Percentiles rank a stretch among this genome's conserved stretches.
Conservation (phyloP, 2,797 vertebrate genomes). For the Masticophis lateralis region DNA sequence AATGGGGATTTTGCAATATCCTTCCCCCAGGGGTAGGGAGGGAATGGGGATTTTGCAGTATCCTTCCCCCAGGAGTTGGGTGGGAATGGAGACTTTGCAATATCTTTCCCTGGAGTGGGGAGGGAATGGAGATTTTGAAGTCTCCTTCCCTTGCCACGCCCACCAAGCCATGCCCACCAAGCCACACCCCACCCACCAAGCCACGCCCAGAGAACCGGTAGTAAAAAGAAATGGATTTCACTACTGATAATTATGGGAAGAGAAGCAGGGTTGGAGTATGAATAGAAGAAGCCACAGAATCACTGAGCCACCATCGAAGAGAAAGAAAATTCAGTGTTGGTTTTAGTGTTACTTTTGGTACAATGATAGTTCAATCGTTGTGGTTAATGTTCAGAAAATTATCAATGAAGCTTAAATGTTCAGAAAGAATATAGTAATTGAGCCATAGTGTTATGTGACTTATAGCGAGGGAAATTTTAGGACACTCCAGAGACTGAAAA, state of each 20-base stretch:
- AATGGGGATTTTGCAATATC: too few species aligned
- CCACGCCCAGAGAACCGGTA: too few species aligned
- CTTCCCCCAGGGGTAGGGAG: too few species aligned
- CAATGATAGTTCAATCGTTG: background rate
- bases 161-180: too few species aligned
- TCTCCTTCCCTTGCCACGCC: too few species aligned
- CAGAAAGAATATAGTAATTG: background rate
- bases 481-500: background rate
- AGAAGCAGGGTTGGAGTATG: background rate
- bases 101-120: too few species aligned
- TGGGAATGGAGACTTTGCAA: too few species aligned
- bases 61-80: too few species aligned
- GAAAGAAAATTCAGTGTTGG: background rate
- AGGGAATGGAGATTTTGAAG: too few species aligned
- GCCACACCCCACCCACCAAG: too few species aligned
- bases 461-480: background rate
- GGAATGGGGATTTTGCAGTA: too few species aligned
- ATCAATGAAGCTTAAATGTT: background rate
- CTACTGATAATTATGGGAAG: background rate
- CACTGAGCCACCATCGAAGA: background rate
- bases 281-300: background rate
- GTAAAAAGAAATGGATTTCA: too few species aligned
- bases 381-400: background rate
- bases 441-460: background rate
- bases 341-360: background rate